Percentiles rank a stretch among this genome's conserved stretches.
These are phyloP conservation scores for Lepidocyrtoides sp. DNA, from an alignment of 2,888 invertebrate genomes.

Conservation along the genomic window DNA sequence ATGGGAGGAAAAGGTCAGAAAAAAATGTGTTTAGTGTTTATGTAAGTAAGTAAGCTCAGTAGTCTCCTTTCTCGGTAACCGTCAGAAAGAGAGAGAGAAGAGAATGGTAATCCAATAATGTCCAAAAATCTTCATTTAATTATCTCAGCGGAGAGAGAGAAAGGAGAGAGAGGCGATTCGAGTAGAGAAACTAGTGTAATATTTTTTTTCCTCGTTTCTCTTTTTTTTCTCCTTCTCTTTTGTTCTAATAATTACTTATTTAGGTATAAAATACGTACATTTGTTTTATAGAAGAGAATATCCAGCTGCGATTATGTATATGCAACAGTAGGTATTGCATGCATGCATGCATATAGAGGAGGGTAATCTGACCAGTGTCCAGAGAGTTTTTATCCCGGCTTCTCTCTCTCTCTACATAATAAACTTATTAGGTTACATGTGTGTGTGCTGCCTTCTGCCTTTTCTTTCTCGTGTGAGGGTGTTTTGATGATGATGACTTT, in stretches of 20 bases:
- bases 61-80: neutral
- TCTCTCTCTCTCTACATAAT: no score
- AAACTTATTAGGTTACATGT: constrained; percentile 20
- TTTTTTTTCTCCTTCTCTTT: neutral
- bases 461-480: neutral
- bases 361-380: neutral
- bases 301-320: neutral
- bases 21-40: neutral
- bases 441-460: neutral
- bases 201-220: neutral
- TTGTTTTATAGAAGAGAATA: neutral
- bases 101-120: constrained; percentile 69
- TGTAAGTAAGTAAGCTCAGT: constrained; percentile 16
- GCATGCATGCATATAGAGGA: no score
- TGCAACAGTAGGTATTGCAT: neutral
- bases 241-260: neutral
- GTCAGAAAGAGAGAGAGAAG: neutral
- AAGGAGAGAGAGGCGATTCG: constrained; percentile 28
- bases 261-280: neutral
- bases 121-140: constrained; percentile 75
- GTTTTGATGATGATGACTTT: constrained; percentile 36
- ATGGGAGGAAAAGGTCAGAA: constrained; percentile 12
- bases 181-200: neutral
- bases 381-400: neutral
- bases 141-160: constrained; percentile 1